These are phyloP conservation scores for Drosophila mimetica DNA, from an alignment of 2,888 invertebrate genomes.

Conservation along the genomic window DNA sequence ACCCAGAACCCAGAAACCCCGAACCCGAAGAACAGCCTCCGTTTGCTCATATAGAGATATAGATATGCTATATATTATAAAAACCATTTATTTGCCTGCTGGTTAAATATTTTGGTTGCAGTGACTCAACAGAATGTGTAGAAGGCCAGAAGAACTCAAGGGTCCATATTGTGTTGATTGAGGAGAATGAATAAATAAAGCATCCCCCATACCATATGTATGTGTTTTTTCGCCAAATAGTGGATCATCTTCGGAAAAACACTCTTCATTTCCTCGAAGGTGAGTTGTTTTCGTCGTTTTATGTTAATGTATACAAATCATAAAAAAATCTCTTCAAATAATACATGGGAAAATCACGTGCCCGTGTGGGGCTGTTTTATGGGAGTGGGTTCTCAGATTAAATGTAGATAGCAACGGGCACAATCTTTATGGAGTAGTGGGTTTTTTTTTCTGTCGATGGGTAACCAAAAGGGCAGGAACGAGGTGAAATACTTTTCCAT, in stretches of 20 bases:
- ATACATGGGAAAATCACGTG: constrained; percentile 49
- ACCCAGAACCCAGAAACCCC: constrained; percentile 4
- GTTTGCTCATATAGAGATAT: constrained; percentile 5
- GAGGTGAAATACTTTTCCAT: constrained; percentile 14
- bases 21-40: constrained; percentile 28
- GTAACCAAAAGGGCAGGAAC: constrained; percentile 7
- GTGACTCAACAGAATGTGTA: constrained; percentile 26
- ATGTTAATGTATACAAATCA: constrained; percentile 31
- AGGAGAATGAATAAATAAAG: constrained; percentile 12
- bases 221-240: neutral
- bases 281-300: constrained; percentile 27
- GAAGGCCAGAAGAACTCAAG: constrained; percentile 9
- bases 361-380: constrained; percentile 7
- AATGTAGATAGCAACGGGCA: constrained; percentile 57
- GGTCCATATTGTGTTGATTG: constrained; percentile 18
- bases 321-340: constrained; percentile 49
- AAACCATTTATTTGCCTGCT: constrained; percentile 12
- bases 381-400: constrained; percentile 49
- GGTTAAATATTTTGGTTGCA: constrained; percentile 27
- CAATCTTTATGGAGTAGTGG: constrained; percentile 63
- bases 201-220: neutral
- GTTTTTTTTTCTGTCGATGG: constrained; percentile 20
- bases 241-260: constrained; percentile 3
- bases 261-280: constrained; percentile 5
- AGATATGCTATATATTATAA: constrained; percentile 40